Evolutionary conservation across 2,888 invertebrate species (phyloP).

Genomic region (Petrolisthes manimaculis): DNA sequence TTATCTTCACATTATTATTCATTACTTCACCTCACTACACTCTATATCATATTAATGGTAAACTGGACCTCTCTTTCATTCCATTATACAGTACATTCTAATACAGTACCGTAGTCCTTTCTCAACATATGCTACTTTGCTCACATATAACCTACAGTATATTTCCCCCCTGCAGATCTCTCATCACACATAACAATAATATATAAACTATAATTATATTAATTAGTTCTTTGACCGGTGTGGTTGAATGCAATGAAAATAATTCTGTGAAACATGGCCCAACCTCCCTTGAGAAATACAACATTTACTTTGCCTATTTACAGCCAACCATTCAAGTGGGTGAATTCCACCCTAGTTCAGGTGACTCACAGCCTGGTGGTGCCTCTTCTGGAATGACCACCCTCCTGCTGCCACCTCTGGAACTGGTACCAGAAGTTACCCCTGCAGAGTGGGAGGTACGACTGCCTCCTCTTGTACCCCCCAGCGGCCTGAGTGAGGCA

Average conservation of each 20-base stretch:
- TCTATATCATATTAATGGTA: neutral
- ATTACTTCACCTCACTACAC: neutral
- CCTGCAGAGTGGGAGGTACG: slow-evolving; percentile 26
- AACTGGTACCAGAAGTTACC: neutral
- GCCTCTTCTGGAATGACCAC: neutral
- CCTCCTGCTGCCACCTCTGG: neutral
- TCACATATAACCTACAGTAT: neutral
- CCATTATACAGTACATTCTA: neutral
- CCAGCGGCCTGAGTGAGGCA: slow-evolving; percentile 40
- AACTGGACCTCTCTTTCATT: neutral
- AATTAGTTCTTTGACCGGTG: neutral
- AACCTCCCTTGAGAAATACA: neutral
- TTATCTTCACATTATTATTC: too few relatives aligned
- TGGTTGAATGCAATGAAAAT: neutral
- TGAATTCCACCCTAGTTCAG: slow-evolving; percentile 12
- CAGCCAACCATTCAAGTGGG: slow-evolving; percentile 53
- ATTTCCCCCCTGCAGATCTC: neutral
- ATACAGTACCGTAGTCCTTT: neutral
- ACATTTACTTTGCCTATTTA: neutral
- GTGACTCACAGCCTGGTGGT: neutral
- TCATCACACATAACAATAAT: neutral
- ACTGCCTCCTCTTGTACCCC: slow-evolving; percentile 47
- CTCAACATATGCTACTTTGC: neutral
- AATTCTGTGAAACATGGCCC: neutral
- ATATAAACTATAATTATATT: neutral